phyloP scores from a whole-genome alignment of 2,113 vertebrate genomes.

The Catharus bicknelli region DNA sequence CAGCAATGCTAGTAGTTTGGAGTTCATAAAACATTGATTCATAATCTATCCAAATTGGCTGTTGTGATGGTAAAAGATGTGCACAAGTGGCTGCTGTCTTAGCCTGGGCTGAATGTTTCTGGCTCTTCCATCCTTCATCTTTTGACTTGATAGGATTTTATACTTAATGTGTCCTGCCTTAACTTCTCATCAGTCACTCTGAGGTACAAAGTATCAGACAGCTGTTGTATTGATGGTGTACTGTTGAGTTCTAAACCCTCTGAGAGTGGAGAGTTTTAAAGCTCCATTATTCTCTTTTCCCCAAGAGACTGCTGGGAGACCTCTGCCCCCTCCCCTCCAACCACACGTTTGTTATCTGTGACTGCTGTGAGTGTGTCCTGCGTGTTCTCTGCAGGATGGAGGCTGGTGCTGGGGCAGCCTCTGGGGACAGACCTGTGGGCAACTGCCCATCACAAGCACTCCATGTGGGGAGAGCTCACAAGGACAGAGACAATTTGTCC shows the following conservation, averaged over 20 bases:
- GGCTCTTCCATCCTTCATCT: background rate
- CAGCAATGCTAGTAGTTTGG: background rate
- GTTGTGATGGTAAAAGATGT: background rate
- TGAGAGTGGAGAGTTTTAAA: background rate
- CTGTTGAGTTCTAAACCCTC: background rate
- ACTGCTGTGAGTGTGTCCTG: background rate
- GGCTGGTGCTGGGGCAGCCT: background rate
- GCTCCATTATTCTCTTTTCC: background rate
- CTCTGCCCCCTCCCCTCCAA: rapidly evolving
- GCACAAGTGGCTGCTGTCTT: background rate
- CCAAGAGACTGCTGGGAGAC: background rate
- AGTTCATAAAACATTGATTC: background rate
- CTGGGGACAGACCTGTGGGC: background rate
- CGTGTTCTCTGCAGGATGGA: background rate
- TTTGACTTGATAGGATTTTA: background rate
- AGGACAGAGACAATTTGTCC: background rate
- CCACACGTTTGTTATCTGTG: rapidly evolving
- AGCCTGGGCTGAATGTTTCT: background rate
- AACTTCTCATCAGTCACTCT: background rate
- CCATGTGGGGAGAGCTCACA: background rate
- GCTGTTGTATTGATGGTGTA: background rate
- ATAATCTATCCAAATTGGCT: background rate
- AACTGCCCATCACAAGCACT: background rate
- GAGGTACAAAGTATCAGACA: background rate
- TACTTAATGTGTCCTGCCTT: rapidly evolving